A percentile compares a stretch with the other conserved stretches of the same genome.
Evolutionary conservation across 2,888 invertebrate genomes (phyloP).

Genomic region (Yponomeuta evonymella): DNA sequence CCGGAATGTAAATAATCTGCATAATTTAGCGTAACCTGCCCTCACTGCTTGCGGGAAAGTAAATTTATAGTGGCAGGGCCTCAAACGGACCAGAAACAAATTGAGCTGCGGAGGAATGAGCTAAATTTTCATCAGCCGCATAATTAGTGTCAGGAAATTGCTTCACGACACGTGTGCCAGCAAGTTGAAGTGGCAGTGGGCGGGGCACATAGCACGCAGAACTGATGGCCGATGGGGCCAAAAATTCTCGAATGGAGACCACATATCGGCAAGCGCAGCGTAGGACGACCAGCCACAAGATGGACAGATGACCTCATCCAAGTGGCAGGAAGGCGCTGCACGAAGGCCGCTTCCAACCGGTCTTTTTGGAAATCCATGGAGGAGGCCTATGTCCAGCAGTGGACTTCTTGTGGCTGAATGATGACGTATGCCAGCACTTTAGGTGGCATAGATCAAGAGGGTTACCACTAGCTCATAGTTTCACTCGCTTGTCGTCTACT

Average conservation of each 20-base stretch:
- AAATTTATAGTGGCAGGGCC: constrained; percentile 8
- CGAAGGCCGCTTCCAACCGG: no score
- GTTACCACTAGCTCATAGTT: background rate
- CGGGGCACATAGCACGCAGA: no score
- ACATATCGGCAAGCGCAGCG: no score
- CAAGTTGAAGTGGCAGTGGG: no score
- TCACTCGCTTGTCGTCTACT: background rate
- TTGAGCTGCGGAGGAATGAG: constrained; percentile 13
- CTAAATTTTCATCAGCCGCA: constrained; percentile 54
- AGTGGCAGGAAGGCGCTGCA: no score
- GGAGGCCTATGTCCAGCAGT: no score
- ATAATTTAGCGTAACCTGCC: constrained; percentile 2
- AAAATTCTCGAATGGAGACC: no score
- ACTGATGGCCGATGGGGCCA: no score
- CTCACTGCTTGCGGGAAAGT: background rate
- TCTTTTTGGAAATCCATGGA: no score
- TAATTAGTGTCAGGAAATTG: constrained; percentile 67
- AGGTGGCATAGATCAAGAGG: background rate
- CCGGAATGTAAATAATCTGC: background rate
- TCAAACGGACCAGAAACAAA: constrained; percentile 9
- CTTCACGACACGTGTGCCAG: constrained; percentile 28
- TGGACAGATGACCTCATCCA: no score
- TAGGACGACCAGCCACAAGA: no score
- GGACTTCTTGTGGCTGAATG: no score
- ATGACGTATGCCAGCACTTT: constrained; percentile 1